Percentiles rank a stretch among this genome's conserved stretches.
Conservation (phyloP, 2,113 vertebrate genomes). For the Pitta sordida region DNA sequence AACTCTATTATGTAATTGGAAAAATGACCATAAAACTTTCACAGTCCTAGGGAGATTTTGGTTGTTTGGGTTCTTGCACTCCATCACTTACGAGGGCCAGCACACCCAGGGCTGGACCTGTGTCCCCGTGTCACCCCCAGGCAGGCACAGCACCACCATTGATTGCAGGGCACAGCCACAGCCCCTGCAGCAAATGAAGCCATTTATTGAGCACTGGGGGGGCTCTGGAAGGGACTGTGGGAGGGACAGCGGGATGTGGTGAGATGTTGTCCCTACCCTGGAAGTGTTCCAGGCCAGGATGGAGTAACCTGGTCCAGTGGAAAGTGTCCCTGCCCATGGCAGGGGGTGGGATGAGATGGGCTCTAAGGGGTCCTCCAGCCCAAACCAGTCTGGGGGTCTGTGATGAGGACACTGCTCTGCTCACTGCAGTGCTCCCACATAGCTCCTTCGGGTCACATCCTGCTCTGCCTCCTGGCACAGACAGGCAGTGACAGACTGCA, state of each 20-base stretch:
- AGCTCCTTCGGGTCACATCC: neutral
- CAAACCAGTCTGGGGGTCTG: neutral
- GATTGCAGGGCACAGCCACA: neutral
- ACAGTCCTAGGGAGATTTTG: neutral
- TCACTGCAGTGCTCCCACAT: too few relatives aligned
- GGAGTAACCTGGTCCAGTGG: neutral
- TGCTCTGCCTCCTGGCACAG: neutral
- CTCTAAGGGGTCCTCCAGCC: neutral
- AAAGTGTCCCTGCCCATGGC: neutral
- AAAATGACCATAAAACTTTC: neutral
- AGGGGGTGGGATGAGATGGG: neutral
- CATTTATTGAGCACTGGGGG: rapidly evolving
- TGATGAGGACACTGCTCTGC: rapidly evolving
- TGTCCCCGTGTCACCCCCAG: neutral
- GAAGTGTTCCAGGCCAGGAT: rapidly evolving
- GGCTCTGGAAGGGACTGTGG: neutral
- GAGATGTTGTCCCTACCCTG: neutral
- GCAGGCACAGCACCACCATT: rapidly evolving
- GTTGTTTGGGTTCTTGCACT: neutral
- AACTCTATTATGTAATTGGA: neutral
- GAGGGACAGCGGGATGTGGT: too few relatives aligned
- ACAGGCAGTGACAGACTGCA: rapidly evolving
- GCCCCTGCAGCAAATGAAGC: rapidly evolving
- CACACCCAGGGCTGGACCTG: neutral
- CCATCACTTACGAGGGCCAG: rapidly evolving